Base-by-base conservation (phyloP, 1,140 invertebrate genomes). In the Temnothorax longispinosus region DNA sequence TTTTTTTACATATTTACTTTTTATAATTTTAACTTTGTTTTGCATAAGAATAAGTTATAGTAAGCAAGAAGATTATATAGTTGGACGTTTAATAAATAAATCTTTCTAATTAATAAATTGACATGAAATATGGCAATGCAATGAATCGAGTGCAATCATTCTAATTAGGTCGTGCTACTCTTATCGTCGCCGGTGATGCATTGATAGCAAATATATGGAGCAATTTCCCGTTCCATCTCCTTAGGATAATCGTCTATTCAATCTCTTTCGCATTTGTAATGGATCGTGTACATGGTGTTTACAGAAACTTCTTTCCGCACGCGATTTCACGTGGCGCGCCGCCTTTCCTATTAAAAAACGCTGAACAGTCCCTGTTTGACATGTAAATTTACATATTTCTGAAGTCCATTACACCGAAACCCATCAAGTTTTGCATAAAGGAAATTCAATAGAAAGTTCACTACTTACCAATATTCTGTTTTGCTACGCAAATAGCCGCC, bases 391-490 rank as follows among this genome's bases (percentile, higher is more conserved):
- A 69, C 13, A 69, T 35, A 81, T 54, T 44, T 32, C 6, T 13
- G 10, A 60, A 76, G 13, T 75, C 21, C n/a, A 76, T 76, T 76
- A 76, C 38, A 15, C 2, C 2, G 15, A 41, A 3, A 60, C 5
- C 38, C 2, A 13, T 56, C 21, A 60, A 15, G 3, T 58, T 76
- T 15, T 15, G n/a, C 27, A 3, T 44, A 65, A 7, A 27, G 15
- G 35, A 21, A 47, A 10, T 32, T 76, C 7, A 21, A 15, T 47
- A 41, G 1, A 60, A 15, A 74, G 3, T 7, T 64, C 15, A 71
- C 11, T 88, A 96, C 96, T 96, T 92, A 97, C 96, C 96, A 94
- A 90, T 96, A 96, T 91, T 97, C 96, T 15, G 95, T 94, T 88
- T 94, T 95, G 0, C 96, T 96, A 75, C 94, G 93, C 35, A 95